These are phyloP conservation scores for Phragmatobia fuliginosa DNA, from an alignment of 2,888 invertebrate genomes.

Conservation along the genomic window DNA sequence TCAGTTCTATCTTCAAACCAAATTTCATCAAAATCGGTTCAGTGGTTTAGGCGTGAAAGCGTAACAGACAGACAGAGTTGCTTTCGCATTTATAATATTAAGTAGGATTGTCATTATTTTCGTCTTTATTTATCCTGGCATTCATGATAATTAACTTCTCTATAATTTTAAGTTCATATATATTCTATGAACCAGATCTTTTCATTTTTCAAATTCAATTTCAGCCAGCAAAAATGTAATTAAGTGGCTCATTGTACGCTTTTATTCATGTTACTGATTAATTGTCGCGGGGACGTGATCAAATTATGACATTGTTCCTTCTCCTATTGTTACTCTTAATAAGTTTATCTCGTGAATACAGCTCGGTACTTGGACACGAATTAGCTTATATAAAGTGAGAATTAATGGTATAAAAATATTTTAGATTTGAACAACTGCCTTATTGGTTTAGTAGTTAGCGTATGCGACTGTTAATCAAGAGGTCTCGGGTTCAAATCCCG, in stretches of 20 bases:
- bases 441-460: no score
- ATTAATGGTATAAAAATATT: not conserved
- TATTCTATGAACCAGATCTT: not conserved
- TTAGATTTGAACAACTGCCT: no score
- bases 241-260: not conserved
- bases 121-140: no score
- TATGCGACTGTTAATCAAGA: no score
- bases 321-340: conserved; percentile 7
- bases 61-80: no score
- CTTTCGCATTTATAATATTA: no score
- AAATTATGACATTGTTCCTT: conserved; percentile 3
- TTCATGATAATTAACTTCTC: not conserved
- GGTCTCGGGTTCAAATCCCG: no score
- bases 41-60: no score
- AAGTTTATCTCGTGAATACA: conserved; percentile 15
- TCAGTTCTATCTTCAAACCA: no score
- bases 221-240: conserved; percentile 2
- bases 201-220: conserved; percentile 8
- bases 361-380: conserved; percentile 3
- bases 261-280: conserved; percentile 15
- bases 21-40: no score
- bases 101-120: no score
- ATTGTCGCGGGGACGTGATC: conserved; percentile 7
- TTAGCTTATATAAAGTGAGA: conserved; percentile 2
- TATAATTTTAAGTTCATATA: not conserved